Evolutionary conservation across 2,888 invertebrate species (phyloP).

Genomic region (Leptopterna dolabrata): DNA sequence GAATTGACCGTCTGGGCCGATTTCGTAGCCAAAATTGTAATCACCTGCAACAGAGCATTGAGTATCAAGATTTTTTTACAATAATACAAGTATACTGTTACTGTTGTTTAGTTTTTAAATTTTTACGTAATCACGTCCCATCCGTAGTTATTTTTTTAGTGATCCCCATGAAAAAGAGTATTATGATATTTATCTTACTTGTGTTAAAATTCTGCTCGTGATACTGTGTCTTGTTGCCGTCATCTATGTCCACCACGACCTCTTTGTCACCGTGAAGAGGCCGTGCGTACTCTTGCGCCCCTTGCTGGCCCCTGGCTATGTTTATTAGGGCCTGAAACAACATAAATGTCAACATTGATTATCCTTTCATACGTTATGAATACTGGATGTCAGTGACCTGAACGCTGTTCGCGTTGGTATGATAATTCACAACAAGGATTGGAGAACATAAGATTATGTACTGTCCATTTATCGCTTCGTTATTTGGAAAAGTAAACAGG

Average conservation of each 20-base stretch:
- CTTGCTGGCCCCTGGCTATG: conserved; percentile 41
- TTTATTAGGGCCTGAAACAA: conserved; percentile 43
- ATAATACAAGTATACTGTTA: background rate
- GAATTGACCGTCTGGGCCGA: conserved; percentile 80
- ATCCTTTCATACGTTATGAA: too few species aligned
- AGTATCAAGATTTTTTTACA: background rate
- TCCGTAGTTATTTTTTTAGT: too few species aligned
- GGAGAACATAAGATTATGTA: too few species aligned
- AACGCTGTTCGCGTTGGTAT: background rate
- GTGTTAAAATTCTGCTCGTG: conserved; percentile 80
- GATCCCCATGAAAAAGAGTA: too few species aligned
- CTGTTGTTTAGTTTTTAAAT: background rate
- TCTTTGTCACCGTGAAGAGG: conserved; percentile 69
- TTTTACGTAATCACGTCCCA: too few species aligned
- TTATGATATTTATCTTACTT: conserved; percentile 71
- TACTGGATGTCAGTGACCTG: background rate
- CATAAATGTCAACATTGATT: background rate
- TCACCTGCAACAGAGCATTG: conserved; percentile 72
- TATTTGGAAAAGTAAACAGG: too few species aligned
- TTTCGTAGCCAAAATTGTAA: conserved; percentile 83
- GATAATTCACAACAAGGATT: background rate
- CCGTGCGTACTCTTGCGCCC: conserved; percentile 40
- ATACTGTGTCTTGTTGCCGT: conserved; percentile 80
- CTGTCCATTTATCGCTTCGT: too few species aligned
- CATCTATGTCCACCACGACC: conserved; percentile 78